These are phyloP conservation scores for Cremastinae sp. DNA, from an alignment of 2,888 invertebrate species.

Conservation along the genomic window DNA sequence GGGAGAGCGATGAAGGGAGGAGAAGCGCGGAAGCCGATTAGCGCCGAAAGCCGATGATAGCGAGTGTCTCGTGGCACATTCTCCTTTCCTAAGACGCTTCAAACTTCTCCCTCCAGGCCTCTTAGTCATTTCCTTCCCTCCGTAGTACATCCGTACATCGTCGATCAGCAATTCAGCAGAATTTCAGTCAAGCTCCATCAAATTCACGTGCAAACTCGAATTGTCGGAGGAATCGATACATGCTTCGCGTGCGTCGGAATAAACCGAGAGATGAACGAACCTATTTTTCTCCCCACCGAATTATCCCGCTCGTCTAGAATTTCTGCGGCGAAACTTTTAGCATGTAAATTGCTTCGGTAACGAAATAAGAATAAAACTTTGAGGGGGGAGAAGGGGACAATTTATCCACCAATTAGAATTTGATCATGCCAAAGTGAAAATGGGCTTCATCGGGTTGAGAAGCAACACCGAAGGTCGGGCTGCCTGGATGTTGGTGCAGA, in stretches of 20 bases:
- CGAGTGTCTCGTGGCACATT: constrained; percentile 37
- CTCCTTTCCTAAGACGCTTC: constrained; percentile 25
- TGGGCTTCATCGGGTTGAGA: neutral
- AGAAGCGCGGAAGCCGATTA: constrained; percentile 49
- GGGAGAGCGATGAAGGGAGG: constrained; percentile 31
- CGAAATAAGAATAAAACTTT: constrained; percentile 9
- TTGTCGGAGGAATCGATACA: constrained; percentile 10
- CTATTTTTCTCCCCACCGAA: too few species aligned
- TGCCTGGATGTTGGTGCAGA: too few species aligned
- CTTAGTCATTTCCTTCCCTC: neutral
- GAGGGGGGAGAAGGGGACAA: too few species aligned
- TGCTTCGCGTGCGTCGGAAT: too few species aligned
- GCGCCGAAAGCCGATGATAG: constrained; percentile 48
- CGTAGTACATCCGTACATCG: constrained; percentile 18
- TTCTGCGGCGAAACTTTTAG: too few species aligned
- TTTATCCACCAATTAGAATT: too few species aligned
- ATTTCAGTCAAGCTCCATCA: constrained; percentile 18
- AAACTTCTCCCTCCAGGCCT: neutral
- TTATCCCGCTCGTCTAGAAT: too few species aligned
- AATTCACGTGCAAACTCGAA: constrained; percentile 33
- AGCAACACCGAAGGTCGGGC: neutral
- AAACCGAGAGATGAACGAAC: too few species aligned
- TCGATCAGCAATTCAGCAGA: constrained; percentile 34
- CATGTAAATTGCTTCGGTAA: too few species aligned
- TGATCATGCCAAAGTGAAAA: too few species aligned